Base-by-base conservation (phyloP, 2,797 vertebrate genomes). In the Danio choprae region DNA sequence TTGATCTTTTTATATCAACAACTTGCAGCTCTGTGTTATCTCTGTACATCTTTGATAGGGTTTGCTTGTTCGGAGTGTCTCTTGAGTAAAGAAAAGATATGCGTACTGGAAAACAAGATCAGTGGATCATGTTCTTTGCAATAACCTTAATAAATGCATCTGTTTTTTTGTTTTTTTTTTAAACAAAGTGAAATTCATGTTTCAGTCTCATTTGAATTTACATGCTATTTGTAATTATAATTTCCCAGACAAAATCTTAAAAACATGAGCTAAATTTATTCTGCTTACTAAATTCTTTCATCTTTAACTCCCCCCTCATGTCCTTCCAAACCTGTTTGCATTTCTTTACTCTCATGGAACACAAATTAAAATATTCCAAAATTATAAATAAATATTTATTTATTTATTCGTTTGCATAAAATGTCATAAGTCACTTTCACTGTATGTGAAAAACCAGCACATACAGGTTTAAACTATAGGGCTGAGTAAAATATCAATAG, bases 1-100 rank as follows among this genome's bases (percentile, higher is more conserved):
- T 86, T 86, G 85, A 86, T 86, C 83, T 86, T 86, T 86, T 86
- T 84, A 84, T 84, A 86, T 81, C 83, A 64, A 81, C 83, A 84
- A 73, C 72, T 86, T 72, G 59, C 51, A 78, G 78, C 74, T 48
- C 72, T 79, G 62, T 74, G 22, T 83, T 81, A 74, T 62, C 67
- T 60, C 67, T 81, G 44, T 40, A 63, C 36, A 16, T 73, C 75
- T 83, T 82, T 86, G 50, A 82, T 59, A 79, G 48, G 74, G 65
- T 48, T 70, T 81, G 77, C 63, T 79, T 62, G 74, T 76, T 84
- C 53, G 48, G 46, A n/a, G 36, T 50, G 74, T 80, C 77, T 83
- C 77, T 59, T 18, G 71, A 79, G 70, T 43, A 65, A 36, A 70
- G 40, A 38, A 29, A 29, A 59, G 10, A 81, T 81, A 63, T 65